phyloP scores from a whole-genome alignment of 1,140 invertebrate genomes.

The Pseudomyrmex sp. region DNA sequence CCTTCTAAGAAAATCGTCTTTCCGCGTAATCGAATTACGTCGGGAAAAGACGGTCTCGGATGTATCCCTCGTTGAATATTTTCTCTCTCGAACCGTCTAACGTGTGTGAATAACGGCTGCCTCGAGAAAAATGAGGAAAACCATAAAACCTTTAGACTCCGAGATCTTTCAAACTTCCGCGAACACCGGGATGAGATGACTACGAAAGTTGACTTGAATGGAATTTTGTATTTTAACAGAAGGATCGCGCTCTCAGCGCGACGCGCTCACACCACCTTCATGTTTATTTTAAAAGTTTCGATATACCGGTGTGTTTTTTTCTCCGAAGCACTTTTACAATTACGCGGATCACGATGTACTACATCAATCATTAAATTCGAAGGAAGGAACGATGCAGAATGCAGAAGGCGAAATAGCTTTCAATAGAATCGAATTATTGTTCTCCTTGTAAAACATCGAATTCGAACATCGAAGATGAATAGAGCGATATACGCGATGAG shows the following conservation, averaged over 20 bases:
- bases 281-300: conserved; percentile 28
- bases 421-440: background rate
- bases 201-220: conserved; percentile 43
- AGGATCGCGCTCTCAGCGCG: background rate
- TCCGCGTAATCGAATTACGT: conserved; percentile 52
- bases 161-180: conserved; percentile 37
- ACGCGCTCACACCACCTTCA: conserved; percentile 6
- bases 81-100: conserved; percentile 22
- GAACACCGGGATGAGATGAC: conserved; percentile 17
- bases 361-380: background rate
- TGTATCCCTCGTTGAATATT: conserved; percentile 40
- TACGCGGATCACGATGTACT: background rate
- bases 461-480: background rate
- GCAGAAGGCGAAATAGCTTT: background rate
- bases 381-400: background rate
- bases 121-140: conserved; percentile 36
- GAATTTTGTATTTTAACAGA: conserved; percentile 43
- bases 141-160: conserved; percentile 14
- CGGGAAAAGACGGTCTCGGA: conserved; percentile 7
- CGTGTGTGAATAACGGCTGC: conserved; percentile 35
- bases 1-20: conserved; percentile 47
- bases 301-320: background rate
- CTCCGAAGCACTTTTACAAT: conserved; percentile 28
- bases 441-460: background rate
- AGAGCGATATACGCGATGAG: background rate